A percentile compares a stretch with the other conserved stretches of the same genome.
These are phyloP conservation scores for Nebria ingens DNA, from an alignment of 1,140 invertebrate species.

Conservation along the genomic window DNA sequence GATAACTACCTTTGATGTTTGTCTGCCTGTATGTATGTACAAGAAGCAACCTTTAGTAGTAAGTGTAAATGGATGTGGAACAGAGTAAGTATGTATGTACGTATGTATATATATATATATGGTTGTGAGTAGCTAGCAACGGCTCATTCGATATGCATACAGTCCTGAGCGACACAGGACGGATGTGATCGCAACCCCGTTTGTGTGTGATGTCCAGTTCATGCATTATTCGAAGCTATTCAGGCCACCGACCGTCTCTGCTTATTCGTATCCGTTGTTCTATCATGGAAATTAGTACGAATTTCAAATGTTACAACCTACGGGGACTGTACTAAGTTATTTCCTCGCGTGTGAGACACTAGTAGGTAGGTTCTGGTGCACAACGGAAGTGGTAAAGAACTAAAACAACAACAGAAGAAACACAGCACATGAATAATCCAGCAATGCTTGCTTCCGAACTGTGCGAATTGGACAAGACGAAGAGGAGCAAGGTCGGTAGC, in stretches of 20 bases:
- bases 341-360: not conserved
- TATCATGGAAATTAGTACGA: constrained; percentile 19
- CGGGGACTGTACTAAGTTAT: not conserved
- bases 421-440: constrained; percentile 17
- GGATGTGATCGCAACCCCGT: constrained; percentile 10
- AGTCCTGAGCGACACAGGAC: not conserved
- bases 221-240: constrained; percentile 20
- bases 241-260: too few species aligned
- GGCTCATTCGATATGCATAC: constrained; percentile 18
- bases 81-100: not conserved
- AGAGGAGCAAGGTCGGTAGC: constrained; percentile 13
- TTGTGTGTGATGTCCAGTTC: constrained; percentile 18
- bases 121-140: constrained; percentile 14
- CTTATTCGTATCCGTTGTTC: constrained; percentile 14
- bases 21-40: too few species aligned
- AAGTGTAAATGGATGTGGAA: too few species aligned
- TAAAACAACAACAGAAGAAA: not conserved
- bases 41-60: too few species aligned
- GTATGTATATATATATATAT: not conserved
- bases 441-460: not conserved
- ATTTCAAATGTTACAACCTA: not conserved
- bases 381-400: not conserved
- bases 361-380: not conserved
- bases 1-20: too few species aligned
- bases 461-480: not conserved